These are phyloP conservation scores for Rhombomys opimus DNA, from an alignment of 2,113 vertebrate genomes.

Conservation along the genomic window DNA sequence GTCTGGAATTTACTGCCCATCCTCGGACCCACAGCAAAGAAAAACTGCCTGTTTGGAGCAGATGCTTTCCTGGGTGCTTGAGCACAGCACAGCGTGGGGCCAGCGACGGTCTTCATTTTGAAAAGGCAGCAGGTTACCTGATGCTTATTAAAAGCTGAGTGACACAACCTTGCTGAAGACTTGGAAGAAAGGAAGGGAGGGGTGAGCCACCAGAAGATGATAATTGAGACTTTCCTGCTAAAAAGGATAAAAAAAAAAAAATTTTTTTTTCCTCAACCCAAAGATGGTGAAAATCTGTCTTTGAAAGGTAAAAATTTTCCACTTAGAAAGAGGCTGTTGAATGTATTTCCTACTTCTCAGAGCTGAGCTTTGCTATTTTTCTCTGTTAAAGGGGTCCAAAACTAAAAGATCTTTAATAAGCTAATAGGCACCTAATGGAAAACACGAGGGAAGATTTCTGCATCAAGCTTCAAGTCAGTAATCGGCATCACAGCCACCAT, in stretches of 20 bases:
- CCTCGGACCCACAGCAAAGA: slow-evolving; percentile 18
- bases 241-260: neutral
- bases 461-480: neutral
- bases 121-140: neutral
- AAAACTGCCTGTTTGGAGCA: neutral
- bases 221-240: neutral
- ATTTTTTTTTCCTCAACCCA: slow-evolving; percentile 1
- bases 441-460: neutral
- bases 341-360: slow-evolving; percentile 6
- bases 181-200: neutral
- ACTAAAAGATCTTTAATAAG: neutral
- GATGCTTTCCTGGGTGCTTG: neutral
- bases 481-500: rapidly evolving
- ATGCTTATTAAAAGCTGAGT: neutral
- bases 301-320: neutral
- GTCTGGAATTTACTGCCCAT: neutral
- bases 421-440: neutral
- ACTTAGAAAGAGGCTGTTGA: slow-evolving; percentile 17
- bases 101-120: slow-evolving; percentile 14
- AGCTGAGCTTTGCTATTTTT: neutral
- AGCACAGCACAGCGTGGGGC: neutral
- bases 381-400: neutral
- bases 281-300: neutral
- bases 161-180: neutral
- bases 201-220: neutral